Conservation (phyloP, 2,113 vertebrate species). For the Callionymus lyra region DNA sequence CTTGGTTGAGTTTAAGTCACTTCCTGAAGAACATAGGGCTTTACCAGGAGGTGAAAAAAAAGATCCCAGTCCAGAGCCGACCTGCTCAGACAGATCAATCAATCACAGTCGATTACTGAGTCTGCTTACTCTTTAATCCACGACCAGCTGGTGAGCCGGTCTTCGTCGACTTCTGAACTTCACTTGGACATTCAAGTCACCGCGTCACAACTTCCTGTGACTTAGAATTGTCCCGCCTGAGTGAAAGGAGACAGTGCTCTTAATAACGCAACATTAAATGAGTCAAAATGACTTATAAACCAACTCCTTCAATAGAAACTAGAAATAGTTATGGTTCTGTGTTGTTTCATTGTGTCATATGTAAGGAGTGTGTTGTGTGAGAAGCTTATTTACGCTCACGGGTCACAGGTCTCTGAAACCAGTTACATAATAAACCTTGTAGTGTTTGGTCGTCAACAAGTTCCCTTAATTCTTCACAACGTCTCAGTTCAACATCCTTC, state of each 20-base stretch:
- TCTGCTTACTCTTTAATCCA: slow-evolving; percentile 31
- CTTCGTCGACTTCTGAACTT: slow-evolving; percentile 19
- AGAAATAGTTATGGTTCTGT: no score
- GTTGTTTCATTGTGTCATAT: no score
- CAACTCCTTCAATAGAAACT: background rate
- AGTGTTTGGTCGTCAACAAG: no score
- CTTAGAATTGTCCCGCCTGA: background rate
- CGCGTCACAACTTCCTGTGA: no score
- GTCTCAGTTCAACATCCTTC: no score
- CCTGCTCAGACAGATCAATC: slow-evolving; percentile 34
- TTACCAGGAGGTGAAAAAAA: slow-evolving; percentile 20
- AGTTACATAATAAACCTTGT: no score
- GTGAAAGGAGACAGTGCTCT: slow-evolving; percentile 11
- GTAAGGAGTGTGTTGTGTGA: no score
- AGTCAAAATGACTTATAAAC: slow-evolving; percentile 5
- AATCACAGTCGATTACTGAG: slow-evolving; percentile 52
- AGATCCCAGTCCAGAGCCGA: slow-evolving; percentile 28
- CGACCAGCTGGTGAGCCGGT: slow-evolving; percentile 33
- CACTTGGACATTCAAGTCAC: slow-evolving; percentile 1
- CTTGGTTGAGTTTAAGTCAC: slow-evolving; percentile 21
- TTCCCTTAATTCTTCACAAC: no score
- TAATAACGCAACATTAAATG: slow-evolving; percentile 18
- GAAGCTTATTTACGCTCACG: no score
- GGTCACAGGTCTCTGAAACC: no score
- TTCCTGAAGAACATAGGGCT: slow-evolving; percentile 16